Conservation (phyloP, 2,888 invertebrate genomes). For the Siphlonurus alternatus region DNA sequence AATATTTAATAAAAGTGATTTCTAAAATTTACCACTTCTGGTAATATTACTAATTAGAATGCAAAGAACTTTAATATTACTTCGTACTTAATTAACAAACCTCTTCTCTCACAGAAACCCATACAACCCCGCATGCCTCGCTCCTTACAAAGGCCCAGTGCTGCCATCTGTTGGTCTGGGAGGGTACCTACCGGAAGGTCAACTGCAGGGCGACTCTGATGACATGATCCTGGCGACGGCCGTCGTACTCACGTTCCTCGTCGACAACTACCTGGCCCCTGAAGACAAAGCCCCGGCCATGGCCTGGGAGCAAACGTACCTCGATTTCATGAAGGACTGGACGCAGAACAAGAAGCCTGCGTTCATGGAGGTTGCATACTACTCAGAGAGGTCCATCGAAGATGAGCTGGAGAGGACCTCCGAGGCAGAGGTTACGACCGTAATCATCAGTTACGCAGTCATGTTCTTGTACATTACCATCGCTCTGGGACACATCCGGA, state of each 20-base stretch:
- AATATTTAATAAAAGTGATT: too few species aligned
- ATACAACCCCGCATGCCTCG: slow-evolving; percentile 48
- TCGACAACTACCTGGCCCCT: slow-evolving; percentile 47
- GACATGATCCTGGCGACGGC: slow-evolving; percentile 43
- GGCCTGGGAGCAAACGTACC: slow-evolving; percentile 60
- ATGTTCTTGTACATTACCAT: slow-evolving; percentile 89
- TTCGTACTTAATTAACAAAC: too few species aligned
- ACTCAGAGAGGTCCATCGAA: slow-evolving; percentile 73
- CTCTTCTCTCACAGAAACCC: slow-evolving; percentile 37
- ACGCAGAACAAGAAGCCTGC: slow-evolving; percentile 30
- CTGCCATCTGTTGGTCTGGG: slow-evolving; percentile 72
- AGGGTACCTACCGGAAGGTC: slow-evolving; percentile 40
- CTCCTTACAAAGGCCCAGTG: slow-evolving; percentile 74
- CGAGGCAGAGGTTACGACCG: slow-evolving; percentile 67
- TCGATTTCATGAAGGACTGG: slow-evolving; percentile 46
- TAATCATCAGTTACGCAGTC: slow-evolving; percentile 70
- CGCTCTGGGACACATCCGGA: slow-evolving; percentile 60
- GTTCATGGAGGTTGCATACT: slow-evolving; percentile 51
- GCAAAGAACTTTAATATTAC: too few species aligned
- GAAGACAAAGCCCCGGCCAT: slow-evolving; percentile 38
- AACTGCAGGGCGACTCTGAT: slow-evolving; percentile 27
- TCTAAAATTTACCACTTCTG: too few species aligned
- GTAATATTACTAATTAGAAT: too few species aligned
- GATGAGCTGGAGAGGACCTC: slow-evolving; percentile 81
- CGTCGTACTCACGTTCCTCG: slow-evolving; percentile 59